Evolutionary conservation across 2,888 invertebrate species (phyloP), one percentile per base, ranked within the genome.

Genomic region (Tipula vernalis): DNA sequence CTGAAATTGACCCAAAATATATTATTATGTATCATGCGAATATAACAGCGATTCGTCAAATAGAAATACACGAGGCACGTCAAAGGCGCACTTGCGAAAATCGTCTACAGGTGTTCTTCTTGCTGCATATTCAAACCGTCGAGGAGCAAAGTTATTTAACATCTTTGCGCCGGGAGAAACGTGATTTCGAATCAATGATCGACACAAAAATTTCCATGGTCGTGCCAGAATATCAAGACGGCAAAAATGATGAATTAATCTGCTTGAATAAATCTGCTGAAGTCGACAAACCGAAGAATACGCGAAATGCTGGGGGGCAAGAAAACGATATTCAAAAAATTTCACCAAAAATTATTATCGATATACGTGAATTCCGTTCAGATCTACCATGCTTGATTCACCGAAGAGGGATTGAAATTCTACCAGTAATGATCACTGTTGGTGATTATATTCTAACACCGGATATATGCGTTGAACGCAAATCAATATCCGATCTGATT

Each of bases 361-460:
- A 99, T 91, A 98, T 99, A 96, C 93, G 99, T 89, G 99, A 99
- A 92, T 99, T 99, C 91, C 94, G 99, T 57, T 98, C 98, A 87
- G 99, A 99, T 91, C 93, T 99, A 86, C 99, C 99, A 0, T 96
- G 98, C 2, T 92, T 99, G 86, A 94, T 99, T 87, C 98, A 99
- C 91, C 96, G 96, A 90, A 94, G 97, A 87, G 98, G 98, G 6
- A 96, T 99, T 87, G 96, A 97, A 90, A 96, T 99, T 86, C 95
- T 98, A 88, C 98, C 98, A 0, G 93, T 97, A 0, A 97, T 97
- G n/a, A 93, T 98, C 85, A 94, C 95, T 89, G 95, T 99, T 87
- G 99, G 99, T 0, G 99, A 99, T 92, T 99, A 99, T 90, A 98
- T 99, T 90, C 92, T 99, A 15, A 98, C 99, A 0, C 98, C 98